A percentile compares a stretch with the other conserved stretches of the same genome.
Conservation (phyloP, 1,140 invertebrate genomes). For the Trachelipus rathkii region DNA sequence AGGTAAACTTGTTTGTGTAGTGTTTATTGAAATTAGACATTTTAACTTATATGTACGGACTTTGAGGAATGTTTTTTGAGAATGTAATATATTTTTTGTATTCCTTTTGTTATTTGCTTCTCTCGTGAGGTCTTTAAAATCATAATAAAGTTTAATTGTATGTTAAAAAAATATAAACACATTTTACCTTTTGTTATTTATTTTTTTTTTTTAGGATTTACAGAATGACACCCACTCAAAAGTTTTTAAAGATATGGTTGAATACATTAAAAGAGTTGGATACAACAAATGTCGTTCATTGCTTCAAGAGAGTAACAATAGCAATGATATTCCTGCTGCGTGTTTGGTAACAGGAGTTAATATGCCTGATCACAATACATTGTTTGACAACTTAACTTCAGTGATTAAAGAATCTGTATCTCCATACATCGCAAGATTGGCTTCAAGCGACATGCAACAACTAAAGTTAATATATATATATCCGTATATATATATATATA, state of each 20-base stretch:
- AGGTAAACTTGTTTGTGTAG: too few relatives aligned
- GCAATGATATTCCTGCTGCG: not conserved
- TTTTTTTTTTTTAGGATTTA: not conserved
- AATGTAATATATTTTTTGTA: too few relatives aligned
- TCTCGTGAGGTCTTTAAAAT: too few relatives aligned
- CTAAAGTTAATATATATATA: too few relatives aligned
- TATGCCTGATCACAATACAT: slow-evolving; percentile 1
- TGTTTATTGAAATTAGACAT: too few relatives aligned
- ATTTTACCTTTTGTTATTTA: too few relatives aligned
- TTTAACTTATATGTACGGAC: too few relatives aligned
- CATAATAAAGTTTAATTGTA: too few relatives aligned
- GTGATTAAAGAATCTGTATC: not conserved
- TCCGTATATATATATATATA: too few relatives aligned
- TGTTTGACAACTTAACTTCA: not conserved
- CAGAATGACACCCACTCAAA: not conserved
- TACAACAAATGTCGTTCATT: not conserved
- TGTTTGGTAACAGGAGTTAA: not conserved
- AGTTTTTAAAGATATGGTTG: not conserved
- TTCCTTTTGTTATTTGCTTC: too few relatives aligned
- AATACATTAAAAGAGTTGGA: not conserved
- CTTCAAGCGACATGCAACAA: not conserved
- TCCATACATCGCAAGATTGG: not conserved
- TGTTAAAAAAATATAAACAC: too few relatives aligned
- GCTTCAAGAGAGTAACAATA: not conserved
- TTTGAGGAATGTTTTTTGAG: too few relatives aligned